These are phyloP conservation scores for Cydia pomonella DNA, from an alignment of 1,140 invertebrate species.

Conservation along the genomic window DNA sequence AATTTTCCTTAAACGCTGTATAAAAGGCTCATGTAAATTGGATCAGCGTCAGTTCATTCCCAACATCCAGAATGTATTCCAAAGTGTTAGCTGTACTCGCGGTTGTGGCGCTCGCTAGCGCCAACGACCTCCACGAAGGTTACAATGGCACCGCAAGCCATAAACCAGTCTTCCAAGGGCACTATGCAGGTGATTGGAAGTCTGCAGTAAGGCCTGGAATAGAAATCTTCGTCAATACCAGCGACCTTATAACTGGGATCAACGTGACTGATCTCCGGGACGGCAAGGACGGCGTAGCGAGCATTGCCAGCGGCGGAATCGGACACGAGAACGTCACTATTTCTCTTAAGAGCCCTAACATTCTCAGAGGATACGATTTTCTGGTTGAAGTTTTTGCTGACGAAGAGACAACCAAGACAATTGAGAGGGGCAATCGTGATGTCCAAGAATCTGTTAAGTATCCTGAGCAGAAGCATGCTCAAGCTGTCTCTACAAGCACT, in stretches of 20 bases:
- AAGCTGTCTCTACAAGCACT: background rate
- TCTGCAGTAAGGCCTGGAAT: constrained; percentile 64
- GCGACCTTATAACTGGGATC: constrained; percentile 57
- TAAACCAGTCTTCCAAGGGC: constrained; percentile 57
- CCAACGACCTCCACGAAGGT: constrained; percentile 55
- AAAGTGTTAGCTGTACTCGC: constrained; percentile 49
- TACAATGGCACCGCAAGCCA: constrained; percentile 47
- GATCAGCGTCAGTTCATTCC: constrained; percentile 37
- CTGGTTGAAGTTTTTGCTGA: constrained; percentile 57
- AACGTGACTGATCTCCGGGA: constrained; percentile 59
- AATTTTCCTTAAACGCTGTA: constrained; percentile 59
- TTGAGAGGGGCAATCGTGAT: background rate
- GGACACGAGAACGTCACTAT: constrained; percentile 64
- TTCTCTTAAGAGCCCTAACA: constrained; percentile 67
- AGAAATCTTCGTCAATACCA: constrained; percentile 58
- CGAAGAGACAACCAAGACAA: background rate
- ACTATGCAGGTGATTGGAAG: constrained; percentile 48
- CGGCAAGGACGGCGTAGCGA: constrained; percentile 65
- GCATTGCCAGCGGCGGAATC: constrained; percentile 61
- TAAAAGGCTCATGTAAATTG: constrained; percentile 41
- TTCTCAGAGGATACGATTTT: constrained; percentile 66
- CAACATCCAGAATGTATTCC: constrained; percentile 52
- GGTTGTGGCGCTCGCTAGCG: constrained; percentile 44
- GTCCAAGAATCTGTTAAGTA: background rate
- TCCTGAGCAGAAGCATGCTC: background rate